phyloP scores from a whole-genome alignment of 2,113 vertebrate species.

The Arothron firmamentum region DNA sequence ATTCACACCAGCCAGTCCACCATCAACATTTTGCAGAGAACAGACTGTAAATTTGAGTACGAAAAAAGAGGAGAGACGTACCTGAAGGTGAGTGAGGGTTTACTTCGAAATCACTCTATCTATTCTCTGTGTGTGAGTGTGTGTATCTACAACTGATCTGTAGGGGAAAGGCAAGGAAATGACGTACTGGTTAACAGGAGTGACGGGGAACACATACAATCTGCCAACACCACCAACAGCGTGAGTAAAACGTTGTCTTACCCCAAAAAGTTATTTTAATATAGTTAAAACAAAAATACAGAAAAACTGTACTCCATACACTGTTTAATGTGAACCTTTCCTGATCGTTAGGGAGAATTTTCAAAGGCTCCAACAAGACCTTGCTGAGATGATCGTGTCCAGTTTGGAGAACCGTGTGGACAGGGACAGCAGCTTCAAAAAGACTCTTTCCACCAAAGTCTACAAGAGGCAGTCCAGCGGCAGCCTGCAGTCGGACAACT shows the following conservation, averaged over 20 bases:
- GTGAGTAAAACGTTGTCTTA: constrained; percentile 75
- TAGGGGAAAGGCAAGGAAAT: constrained; percentile 93
- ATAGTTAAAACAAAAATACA: too few relatives aligned
- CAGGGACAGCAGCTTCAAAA: constrained; percentile 46
- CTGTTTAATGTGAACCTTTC: background rate
- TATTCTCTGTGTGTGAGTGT: constrained; percentile 10
- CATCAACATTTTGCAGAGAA: constrained; percentile 88
- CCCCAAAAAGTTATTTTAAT: background rate
- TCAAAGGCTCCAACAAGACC: constrained; percentile 88
- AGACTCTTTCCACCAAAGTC: constrained; percentile 67
- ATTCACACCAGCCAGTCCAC: constrained; percentile 91
- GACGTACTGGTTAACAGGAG: constrained; percentile 94
- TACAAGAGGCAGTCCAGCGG: constrained; percentile 42
- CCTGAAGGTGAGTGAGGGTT: constrained; percentile 81
- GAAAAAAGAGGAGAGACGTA: constrained; percentile 90
- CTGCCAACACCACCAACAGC: constrained; percentile 88
- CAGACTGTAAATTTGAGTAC: constrained; percentile 86
- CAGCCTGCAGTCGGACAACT: constrained; percentile 47
- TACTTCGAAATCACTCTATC: background rate
- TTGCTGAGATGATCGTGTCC: constrained; percentile 86
- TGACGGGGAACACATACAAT: constrained; percentile 81
- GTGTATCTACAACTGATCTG: constrained; percentile 1
- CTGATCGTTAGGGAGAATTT: constrained; percentile 85
- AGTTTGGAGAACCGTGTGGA: constrained; percentile 78
- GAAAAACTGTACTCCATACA: background rate